Percentiles rank a stretch among this genome's conserved stretches.
Conservation (phyloP, 2,888 invertebrate genomes). For the Iselma pallidipennis region DNA sequence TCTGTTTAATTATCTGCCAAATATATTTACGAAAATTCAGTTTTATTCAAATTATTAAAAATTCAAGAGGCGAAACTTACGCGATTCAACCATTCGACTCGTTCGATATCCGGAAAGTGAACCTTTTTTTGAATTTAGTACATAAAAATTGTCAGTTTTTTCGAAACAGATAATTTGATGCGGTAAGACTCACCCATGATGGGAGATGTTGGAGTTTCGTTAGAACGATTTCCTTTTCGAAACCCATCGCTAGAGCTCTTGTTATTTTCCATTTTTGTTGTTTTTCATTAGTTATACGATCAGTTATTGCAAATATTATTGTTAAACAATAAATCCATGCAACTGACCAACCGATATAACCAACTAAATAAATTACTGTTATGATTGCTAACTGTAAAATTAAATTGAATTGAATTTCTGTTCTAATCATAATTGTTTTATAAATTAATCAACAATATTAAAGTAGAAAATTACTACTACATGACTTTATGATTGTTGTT, state of each 20-base stretch:
- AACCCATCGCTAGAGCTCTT: conserved; percentile 27
- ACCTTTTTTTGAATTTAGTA: conserved; percentile 62
- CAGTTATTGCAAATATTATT: conserved; percentile 23
- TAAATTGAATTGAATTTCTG: not conserved
- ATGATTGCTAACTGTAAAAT: conserved; percentile 30
- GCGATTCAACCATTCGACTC: conserved; percentile 95
- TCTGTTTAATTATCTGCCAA: conserved; percentile 77
- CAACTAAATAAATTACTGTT: conserved; percentile 32
- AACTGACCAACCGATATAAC: conserved; percentile 35
- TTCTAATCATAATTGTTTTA: not conserved
- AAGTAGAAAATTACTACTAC: not conserved
- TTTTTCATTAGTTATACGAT: conserved; percentile 18
- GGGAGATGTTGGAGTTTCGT: conserved; percentile 34
- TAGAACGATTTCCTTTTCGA: conserved; percentile 36
- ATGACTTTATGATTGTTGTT: not conserved
- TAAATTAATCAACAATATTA: not conserved
- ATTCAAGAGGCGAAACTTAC: conserved; percentile 59
- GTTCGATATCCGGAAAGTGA: conserved; percentile 92
- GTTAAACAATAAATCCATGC: conserved; percentile 32
- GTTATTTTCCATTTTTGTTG: conserved; percentile 27
- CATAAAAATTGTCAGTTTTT: too few relatives aligned
- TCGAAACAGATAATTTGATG: not conserved
- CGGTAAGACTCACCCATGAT: conserved; percentile 34
- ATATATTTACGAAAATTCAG: conserved; percentile 20
- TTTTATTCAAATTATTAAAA: not conserved